Base-by-base conservation (phyloP, 2,888 invertebrate genomes). In the Prenolepis imparis region DNA sequence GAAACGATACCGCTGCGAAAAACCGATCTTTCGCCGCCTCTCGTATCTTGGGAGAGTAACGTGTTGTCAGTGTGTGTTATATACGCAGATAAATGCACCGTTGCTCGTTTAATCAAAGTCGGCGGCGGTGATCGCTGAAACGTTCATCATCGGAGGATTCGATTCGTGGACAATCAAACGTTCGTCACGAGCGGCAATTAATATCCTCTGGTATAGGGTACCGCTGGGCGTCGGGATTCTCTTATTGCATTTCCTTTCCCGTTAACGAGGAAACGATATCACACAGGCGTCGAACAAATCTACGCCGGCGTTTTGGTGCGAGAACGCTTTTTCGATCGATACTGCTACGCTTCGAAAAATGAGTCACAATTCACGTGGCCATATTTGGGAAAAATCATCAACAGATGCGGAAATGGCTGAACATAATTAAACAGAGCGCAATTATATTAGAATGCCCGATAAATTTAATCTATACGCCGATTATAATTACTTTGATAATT, bases 191-290 rank as follows among this genome's bases (percentile, higher is more conserved):
- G 55, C 75, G 88, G 32, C 92, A 91, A 93, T 93, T 93, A 93
- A 93, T 93, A 91, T 90, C 85, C 87, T n/a, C n/a, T 5, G 84
- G 28, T 28, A 28, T 59, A 82, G 36, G 48, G 55, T 66, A 83
- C 66, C 44, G 28, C 28, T 2, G 28, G 70, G 36, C n/a, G 55
- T 73, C 83, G 72, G 41, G 78, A 80, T 67, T 59, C 48, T 52
- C 85, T 90, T 88, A 90, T 91, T 88, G 83, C 86, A 86, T 87
- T 89, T 80, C 67, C n/a, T 77, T 55, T 39, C 63, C 41, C 74
- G 78, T 86, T 93, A 93, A 93, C 89, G 93, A 93, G 92, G 78
- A 92, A 93, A 93, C 84, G 87, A 93, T 93, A 87, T 81, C 84
- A 80, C 57, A 24, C 36, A 39, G 52, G 52, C 36, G 68, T 4